phyloP scores from a whole-genome alignment of 2,888 invertebrate species.

The Achlya flavicornis region DNA sequence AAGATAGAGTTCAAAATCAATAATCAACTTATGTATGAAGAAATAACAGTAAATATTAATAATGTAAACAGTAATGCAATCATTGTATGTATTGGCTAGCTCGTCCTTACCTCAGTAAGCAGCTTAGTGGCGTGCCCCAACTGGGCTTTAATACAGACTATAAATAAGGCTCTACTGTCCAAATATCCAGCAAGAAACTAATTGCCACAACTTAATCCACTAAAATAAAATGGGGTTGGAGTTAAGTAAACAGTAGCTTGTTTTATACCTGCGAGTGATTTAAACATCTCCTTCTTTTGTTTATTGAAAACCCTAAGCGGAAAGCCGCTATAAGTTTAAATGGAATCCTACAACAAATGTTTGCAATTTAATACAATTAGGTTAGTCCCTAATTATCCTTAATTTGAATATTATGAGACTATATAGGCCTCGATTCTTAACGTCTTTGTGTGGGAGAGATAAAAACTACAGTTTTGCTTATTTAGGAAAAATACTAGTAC shows the following conservation, averaged over 20 bases:
- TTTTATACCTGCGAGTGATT: conserved; percentile 45
- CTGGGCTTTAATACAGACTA: conserved; percentile 53
- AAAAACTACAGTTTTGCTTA: neutral
- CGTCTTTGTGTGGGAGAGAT: neutral
- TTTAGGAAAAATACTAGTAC: neutral
- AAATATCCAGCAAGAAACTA: conserved; percentile 66
- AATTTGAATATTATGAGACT: conserved; percentile 7
- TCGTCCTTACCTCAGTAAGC: conserved; percentile 43
- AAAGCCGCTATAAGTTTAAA: conserved; percentile 28
- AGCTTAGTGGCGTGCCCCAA: conserved; percentile 51
- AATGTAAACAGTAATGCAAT: conserved; percentile 43
- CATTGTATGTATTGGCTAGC: conserved; percentile 47
- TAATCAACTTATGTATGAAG: neutral
- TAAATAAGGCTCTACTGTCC: conserved; percentile 64
- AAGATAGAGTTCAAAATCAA: neutral
- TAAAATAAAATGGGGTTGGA: conserved; percentile 62
- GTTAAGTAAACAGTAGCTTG: conserved; percentile 35
- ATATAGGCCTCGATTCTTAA: neutral
- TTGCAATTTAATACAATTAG: conserved; percentile 20
- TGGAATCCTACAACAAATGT: conserved; percentile 30
- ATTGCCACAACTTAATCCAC: conserved; percentile 69
- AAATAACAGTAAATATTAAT: conserved; percentile 20
- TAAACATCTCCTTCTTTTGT: conserved; percentile 39
- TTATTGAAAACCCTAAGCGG: conserved; percentile 32
- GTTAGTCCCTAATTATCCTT: neutral